Evolutionary conservation across 2,888 invertebrate species (phyloP).

Genomic region (Zootermopsis nevadensis): DNA sequence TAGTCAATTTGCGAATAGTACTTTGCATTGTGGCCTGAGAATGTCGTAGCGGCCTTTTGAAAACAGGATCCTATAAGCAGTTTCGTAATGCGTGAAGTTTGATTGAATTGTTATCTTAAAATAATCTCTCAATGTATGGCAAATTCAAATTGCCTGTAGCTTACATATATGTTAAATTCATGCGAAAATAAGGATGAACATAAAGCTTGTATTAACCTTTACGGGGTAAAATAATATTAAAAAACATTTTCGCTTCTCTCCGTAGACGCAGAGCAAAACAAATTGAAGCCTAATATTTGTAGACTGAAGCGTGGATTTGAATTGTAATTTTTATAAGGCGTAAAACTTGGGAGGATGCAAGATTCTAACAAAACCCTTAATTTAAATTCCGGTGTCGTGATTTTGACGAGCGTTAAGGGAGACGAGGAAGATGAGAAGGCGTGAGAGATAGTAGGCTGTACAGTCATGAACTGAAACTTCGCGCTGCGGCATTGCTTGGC

Average conservation of each 20-base stretch:
- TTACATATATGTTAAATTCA: neutral
- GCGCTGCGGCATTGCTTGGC: neutral
- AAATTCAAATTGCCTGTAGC: neutral
- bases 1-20: too few relatives aligned
- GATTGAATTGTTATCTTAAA: neutral
- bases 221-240: neutral
- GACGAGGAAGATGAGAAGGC: neutral
- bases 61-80: neutral
- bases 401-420: neutral
- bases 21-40: too few relatives aligned
- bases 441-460: neutral
- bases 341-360: neutral
- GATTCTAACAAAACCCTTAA: constrained; percentile 16
- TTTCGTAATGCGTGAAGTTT: neutral
- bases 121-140: neutral
- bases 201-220: neutral
- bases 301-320: neutral
- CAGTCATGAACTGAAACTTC: neutral
- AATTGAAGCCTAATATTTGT: neutral
- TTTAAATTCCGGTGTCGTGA: constrained; percentile 3
- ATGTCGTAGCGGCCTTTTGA: too few relatives aligned
- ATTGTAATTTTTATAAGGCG: neutral
- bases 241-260: neutral
- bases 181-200: neutral
- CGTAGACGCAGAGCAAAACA: neutral